A percentile compares a stretch with the other conserved stretches of the same genome.
Evolutionary conservation across 2,113 vertebrate genomes (phyloP).

Genomic region (Hypomesus transpacificus): DNA sequence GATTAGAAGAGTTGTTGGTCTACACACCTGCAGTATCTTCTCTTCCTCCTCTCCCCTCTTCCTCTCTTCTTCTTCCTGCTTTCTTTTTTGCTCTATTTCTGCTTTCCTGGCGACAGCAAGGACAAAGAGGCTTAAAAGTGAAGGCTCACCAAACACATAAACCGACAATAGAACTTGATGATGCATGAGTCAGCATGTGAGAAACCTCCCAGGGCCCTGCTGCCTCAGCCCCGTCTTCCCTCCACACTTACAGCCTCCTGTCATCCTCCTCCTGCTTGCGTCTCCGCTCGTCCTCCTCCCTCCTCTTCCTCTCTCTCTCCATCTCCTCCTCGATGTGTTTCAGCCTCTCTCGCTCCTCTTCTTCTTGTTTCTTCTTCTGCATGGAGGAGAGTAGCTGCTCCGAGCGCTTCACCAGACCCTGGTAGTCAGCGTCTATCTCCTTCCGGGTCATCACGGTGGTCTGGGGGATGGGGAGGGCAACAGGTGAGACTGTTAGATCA

Average conservation of each 20-base stretch:
- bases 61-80: slow-evolving; percentile 92
- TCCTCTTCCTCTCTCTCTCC: slow-evolving; percentile 85
- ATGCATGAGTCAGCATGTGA: no score
- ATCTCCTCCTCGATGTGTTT: slow-evolving; percentile 90
- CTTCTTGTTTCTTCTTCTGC: slow-evolving; percentile 92
- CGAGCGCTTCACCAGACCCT: slow-evolving; percentile 83
- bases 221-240: no score
- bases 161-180: no score
- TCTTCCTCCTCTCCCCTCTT: slow-evolving; percentile 91
- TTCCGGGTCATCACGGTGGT: slow-evolving; percentile 83
- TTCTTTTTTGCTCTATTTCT: slow-evolving; percentile 95
- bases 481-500: background rate
- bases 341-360: slow-evolving; percentile 90
- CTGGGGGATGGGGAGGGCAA: slow-evolving; percentile 56
- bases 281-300: slow-evolving; percentile 81
- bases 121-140: background rate
- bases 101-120: slow-evolving; percentile 77
- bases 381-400: slow-evolving; percentile 86
- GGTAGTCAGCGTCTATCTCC: slow-evolving; percentile 89
- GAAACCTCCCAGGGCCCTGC: background rate
- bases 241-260: slow-evolving; percentile 79
- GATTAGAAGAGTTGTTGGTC: background rate
- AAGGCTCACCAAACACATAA: no score
- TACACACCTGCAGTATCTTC: slow-evolving; percentile 83
- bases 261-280: slow-evolving; percentile 90